phyloP scores from a whole-genome alignment of 2,888 invertebrate species.

The Lagria hirta region DNA sequence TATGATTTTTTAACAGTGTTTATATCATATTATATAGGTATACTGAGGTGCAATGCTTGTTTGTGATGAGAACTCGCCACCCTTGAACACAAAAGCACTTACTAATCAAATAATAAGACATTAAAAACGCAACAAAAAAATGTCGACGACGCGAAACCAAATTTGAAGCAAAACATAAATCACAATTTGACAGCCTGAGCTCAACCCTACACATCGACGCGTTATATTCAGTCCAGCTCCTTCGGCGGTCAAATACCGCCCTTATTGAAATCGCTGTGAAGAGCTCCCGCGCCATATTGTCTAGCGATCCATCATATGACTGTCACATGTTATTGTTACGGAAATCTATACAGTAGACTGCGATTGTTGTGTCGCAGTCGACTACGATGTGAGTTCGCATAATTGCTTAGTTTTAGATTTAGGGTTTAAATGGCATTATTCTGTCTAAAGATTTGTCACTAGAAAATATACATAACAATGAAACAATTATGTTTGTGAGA shows the following conservation, averaged over 20 bases:
- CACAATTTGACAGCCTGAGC: slow-evolving; percentile 48
- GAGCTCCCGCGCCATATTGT: slow-evolving; percentile 49
- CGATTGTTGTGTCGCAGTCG: slow-evolving; percentile 48
- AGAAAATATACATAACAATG: no score
- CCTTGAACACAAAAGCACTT: slow-evolving; percentile 21
- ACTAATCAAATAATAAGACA: slow-evolving; percentile 44
- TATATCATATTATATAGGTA: no score
- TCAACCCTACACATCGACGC: slow-evolving; percentile 40
- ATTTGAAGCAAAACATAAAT: slow-evolving; percentile 50
- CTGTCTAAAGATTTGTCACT: no score
- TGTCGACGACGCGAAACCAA: slow-evolving; percentile 38
- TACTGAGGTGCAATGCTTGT: no score
- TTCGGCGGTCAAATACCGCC: slow-evolving; percentile 41
- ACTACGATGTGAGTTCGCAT: slow-evolving; percentile 52
- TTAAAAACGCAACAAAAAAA: slow-evolving; percentile 39
- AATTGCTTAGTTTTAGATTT: slow-evolving; percentile 53
- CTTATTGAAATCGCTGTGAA: slow-evolving; percentile 37
- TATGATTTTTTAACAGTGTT: no score
- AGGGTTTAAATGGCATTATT: slow-evolving; percentile 52
- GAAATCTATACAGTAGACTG: slow-evolving; percentile 50
- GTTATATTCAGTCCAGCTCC: slow-evolving; percentile 28
- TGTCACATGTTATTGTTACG: slow-evolving; percentile 55
- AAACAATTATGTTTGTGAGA: no score
- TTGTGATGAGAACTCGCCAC: slow-evolving; percentile 19
- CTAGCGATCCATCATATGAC: slow-evolving; percentile 54